These are phyloP conservation scores for Chondrilla cf. caribensis DNA, from an alignment of 37 sponge, comb jelly and placozoan genomes.

Conservation along the genomic window DNA sequence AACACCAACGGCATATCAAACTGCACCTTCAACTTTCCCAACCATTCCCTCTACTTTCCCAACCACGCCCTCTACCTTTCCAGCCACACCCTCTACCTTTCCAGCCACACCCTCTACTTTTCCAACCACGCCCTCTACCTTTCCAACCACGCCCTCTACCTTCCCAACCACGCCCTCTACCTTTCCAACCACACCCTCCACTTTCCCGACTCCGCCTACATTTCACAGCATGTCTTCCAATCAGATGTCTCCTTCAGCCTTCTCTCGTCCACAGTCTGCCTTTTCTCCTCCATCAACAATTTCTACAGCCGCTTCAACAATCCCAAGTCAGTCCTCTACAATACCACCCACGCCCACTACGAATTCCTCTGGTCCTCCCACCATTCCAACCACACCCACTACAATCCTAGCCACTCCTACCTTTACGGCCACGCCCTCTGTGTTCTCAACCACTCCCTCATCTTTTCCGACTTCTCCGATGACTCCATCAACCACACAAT, in stretches of 20 bases:
- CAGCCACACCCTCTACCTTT: background rate
- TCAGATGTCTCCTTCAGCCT: too few relatives aligned
- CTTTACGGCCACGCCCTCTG: too few relatives aligned
- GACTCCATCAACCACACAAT: conserved; percentile 5
- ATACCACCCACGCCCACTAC: too few relatives aligned
- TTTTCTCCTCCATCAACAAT: background rate
- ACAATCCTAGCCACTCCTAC: too few relatives aligned
- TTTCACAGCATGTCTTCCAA: too few relatives aligned
- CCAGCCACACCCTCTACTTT: background rate
- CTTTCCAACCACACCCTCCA: background rate
- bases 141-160: background rate
- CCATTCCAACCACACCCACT: too few relatives aligned
- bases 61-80: background rate
- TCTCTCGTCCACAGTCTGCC: too few relatives aligned
- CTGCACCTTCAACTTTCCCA: background rate
- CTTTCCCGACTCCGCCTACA: background rate
- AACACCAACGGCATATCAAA: background rate
- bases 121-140: background rate
- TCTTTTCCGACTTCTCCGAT: background rate
- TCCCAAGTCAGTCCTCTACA: too few relatives aligned
- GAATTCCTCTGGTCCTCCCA: too few relatives aligned
- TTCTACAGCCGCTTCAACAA: background rate
- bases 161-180: background rate
- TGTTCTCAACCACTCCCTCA: too few relatives aligned
- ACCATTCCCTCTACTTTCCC: too few relatives aligned